Evolutionary conservation across 1,140 invertebrate species (phyloP), one percentile per base, ranked within the genome.

Genomic region (Ctenoplectra terminalis): DNA sequence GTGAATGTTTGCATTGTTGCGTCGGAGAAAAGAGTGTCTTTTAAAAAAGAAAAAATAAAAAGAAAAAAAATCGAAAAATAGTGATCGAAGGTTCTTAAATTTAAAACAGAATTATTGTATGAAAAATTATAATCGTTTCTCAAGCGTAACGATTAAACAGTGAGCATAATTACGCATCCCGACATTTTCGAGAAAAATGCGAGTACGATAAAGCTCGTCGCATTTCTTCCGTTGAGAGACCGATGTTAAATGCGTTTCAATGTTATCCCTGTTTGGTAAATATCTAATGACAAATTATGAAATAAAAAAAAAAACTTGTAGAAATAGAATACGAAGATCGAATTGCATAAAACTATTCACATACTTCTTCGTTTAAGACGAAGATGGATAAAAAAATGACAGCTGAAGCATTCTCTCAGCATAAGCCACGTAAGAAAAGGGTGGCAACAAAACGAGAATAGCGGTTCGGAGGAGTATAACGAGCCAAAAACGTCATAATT

Each of bases 401-500:
- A 52, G 29, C 20, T 20, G 46, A 50, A 17, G 48, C 48, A 69
- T 70, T 52, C 31, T 70, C 31, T 52, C 29, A 29, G 2, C 15
- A 37, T 1, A 64, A 43, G 7, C 17, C 13, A 20, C 3, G 9
- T 9, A 70, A 60, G 37, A 73, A 73, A 52, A 40, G 17, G 1
- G 34, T 1, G 29, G 63, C 31, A 56, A 77, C 74, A 52, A 64
- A 75, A 64, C 43, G 31, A 52, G 72, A 48, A 8, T 9, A n/a
- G 29, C 74, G 17, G n/a, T 29, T 26, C n/a, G 20, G 46, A 69
- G 3, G 46, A 2, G 31, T 31, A 17, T 54, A 54, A 67, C 61
- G 37, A 34, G 43, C 54, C 40, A 70, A 78, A 70, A 78, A 78
- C 64, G 23, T 46, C 13, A 70, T 48, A 60, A 69, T 78, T 78